These are phyloP conservation scores for Lichenostomus cassidix DNA, from an alignment of 2,113 vertebrate species.

Conservation along the genomic window DNA sequence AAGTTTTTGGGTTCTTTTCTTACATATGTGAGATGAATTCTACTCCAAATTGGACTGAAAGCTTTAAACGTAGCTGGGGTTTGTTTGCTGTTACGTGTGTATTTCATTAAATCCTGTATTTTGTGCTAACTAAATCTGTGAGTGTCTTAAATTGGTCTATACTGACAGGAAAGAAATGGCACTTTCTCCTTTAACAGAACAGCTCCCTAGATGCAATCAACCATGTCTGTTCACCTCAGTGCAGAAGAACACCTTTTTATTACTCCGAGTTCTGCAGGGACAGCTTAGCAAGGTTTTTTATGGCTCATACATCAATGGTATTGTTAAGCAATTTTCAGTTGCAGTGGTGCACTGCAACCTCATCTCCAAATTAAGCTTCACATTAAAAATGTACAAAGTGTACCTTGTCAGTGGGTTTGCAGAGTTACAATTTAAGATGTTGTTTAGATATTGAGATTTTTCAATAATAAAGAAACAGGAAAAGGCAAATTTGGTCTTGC, in stretches of 20 bases:
- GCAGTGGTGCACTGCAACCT: conserved; percentile 47
- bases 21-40: background rate
- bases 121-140: conserved; percentile 41
- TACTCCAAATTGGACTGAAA: background rate
- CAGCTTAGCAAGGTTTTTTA: conserved; percentile 65
- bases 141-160: conserved; percentile 55
- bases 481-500: background rate
- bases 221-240: conserved; percentile 67
- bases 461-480: background rate
- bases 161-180: conserved; percentile 61
- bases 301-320: conserved; percentile 67
- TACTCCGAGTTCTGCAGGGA: conserved; percentile 65
- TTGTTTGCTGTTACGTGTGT: conserved; percentile 22
- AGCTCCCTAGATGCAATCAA: conserved; percentile 66
- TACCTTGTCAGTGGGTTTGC: conserved; percentile 35
- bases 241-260: conserved; percentile 69
- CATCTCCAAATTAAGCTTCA: conserved; percentile 60
- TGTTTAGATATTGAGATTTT: background rate
- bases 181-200: conserved; percentile 65
- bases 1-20: background rate
- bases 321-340: conserved; percentile 69
- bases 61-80: background rate
- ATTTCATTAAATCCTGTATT: conserved; percentile 46
- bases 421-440: background rate
- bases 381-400: conserved; percentile 54